Percentiles rank a stretch among this genome's conserved stretches.
Conservation (phyloP, 2,888 invertebrate genomes). For the Tetranychus truncatus region DNA sequence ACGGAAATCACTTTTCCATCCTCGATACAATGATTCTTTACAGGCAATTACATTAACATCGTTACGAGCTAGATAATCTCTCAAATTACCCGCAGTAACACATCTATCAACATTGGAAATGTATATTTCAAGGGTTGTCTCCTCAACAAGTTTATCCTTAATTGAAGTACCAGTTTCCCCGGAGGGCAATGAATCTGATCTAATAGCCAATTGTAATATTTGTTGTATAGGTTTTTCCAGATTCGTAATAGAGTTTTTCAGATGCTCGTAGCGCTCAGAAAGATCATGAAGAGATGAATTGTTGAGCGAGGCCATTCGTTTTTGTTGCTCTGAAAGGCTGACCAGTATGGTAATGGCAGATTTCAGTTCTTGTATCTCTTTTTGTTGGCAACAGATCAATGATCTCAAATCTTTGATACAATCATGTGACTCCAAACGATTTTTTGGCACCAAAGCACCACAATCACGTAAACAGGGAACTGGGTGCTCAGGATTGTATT, state of each 20-base stretch:
- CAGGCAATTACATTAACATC: slow-evolving; percentile 12
- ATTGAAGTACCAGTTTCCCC: background rate
- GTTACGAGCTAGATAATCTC: slow-evolving; percentile 9
- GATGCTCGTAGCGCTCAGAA: slow-evolving; percentile 5
- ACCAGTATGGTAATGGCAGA: background rate
- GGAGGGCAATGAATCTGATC: background rate
- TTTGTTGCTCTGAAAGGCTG: background rate
- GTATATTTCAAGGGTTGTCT: slow-evolving; percentile 13
- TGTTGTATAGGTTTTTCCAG: slow-evolving; percentile 13
- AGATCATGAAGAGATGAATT: slow-evolving; percentile 5
- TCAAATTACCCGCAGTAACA: slow-evolving; percentile 4
- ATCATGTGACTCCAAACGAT: slow-evolving; percentile 10
- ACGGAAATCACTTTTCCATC: slow-evolving; percentile 8
- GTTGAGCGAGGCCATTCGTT: background rate
- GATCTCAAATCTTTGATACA: slow-evolving; percentile 9
- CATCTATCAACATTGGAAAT: slow-evolving; percentile 13
- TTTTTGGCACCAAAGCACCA: slow-evolving; percentile 14
- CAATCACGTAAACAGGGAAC: slow-evolving; percentile 12
- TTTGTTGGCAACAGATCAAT: slow-evolving; percentile 13
- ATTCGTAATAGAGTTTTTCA: slow-evolving; percentile 6
- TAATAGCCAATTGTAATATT: slow-evolving; percentile 3
- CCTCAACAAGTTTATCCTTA: slow-evolving; percentile 4
- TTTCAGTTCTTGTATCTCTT: slow-evolving; percentile 12
- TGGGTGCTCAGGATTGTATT: slow-evolving; percentile 12
- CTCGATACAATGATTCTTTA: slow-evolving; percentile 10